These are phyloP conservation scores for Isurus oxyrinchus DNA, from an alignment of 2,113 vertebrate species.

Conservation along the genomic window DNA sequence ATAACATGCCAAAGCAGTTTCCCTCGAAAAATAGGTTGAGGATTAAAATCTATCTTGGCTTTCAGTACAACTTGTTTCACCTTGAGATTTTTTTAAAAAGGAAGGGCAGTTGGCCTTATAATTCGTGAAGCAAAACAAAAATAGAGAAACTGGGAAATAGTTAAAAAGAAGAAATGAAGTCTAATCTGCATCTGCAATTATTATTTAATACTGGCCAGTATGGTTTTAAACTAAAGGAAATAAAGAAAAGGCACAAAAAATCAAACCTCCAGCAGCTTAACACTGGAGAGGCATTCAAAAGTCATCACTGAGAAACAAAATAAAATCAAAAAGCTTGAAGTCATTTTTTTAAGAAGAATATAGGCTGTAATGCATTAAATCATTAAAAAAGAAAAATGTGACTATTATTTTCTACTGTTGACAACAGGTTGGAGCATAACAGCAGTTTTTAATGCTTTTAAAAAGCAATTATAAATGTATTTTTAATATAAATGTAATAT, in stretches of 20 bases:
- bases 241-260: neutral
- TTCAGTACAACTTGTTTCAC: neutral
- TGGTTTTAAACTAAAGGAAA: neutral
- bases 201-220: neutral
- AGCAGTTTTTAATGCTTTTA: neutral
- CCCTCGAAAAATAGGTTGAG: neutral
- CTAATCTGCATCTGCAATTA: neutral
- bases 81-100: neutral
- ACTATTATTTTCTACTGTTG: neutral
- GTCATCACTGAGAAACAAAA: neutral
- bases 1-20: neutral
- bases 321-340: neutral
- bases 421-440: neutral
- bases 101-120: too few relatives aligned
- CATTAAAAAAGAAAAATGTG: too few relatives aligned
- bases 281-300: neutral
- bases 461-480: neutral
- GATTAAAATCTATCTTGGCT: neutral
- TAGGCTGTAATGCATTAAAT: neutral
- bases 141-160: neutral
- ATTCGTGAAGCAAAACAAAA: neutral
- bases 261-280: neutral
- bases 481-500: neutral
- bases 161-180: neutral
- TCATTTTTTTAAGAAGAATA: constrained; percentile 1